Percentiles rank a stretch among this genome's conserved stretches.
Evolutionary conservation across 2,888 invertebrate species (phyloP).

Genomic region (Andrena minutula): DNA sequence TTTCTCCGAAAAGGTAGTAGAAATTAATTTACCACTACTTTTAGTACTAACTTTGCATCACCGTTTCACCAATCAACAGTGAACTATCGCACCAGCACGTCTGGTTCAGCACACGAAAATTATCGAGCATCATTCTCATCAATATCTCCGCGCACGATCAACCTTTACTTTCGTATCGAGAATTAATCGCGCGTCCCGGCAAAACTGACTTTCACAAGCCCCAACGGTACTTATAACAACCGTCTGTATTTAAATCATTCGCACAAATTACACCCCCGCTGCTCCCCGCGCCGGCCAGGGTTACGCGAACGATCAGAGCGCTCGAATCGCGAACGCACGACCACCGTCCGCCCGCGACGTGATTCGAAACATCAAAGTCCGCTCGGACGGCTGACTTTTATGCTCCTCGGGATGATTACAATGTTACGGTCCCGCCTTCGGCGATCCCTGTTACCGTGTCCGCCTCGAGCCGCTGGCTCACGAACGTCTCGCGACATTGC

Average conservation of each 20-base stretch:
- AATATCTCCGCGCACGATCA: not conserved
- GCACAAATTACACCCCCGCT: slow-evolving; percentile 30
- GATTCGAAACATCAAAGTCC: slow-evolving; percentile 36
- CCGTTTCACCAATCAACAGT: too few species aligned
- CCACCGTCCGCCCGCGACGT: slow-evolving; percentile 31
- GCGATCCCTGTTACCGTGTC: slow-evolving; percentile 17
- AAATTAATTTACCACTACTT: too few species aligned
- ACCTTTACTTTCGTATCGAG: not conserved
- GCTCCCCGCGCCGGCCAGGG: not conserved
- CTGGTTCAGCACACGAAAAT: not conserved
- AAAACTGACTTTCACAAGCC: slow-evolving; percentile 4
- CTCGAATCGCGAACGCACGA: slow-evolving; percentile 34
- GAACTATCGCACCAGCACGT: too few species aligned
- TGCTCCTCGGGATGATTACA: slow-evolving; percentile 30
- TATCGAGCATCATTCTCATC: too few species aligned
- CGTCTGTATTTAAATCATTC: slow-evolving; percentile 21
- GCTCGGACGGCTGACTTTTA: slow-evolving; percentile 23
- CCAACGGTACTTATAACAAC: slow-evolving; percentile 5
- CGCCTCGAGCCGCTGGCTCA: slow-evolving; percentile 22
- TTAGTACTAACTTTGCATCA: too few species aligned
- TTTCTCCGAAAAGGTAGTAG: too few species aligned
- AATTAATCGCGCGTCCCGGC: slow-evolving; percentile 9
- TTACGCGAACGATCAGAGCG: slow-evolving; percentile 21
- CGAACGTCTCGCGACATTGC: slow-evolving; percentile 22
- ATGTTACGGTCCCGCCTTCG: slow-evolving; percentile 23